These are phyloP conservation scores for Malacosoma neustria DNA, from an alignment of 2,888 invertebrate species.

Conservation along the genomic window DNA sequence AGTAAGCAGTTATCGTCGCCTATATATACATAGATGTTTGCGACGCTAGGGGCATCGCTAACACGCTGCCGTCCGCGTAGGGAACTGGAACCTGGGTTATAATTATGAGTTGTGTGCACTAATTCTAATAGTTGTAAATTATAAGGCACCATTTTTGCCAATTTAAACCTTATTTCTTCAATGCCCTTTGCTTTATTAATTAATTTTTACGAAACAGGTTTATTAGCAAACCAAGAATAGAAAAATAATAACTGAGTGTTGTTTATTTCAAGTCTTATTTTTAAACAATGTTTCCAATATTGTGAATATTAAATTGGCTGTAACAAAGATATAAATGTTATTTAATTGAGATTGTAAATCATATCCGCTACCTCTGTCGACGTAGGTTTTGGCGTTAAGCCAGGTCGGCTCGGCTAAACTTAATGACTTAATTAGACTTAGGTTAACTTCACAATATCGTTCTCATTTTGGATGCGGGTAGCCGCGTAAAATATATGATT, in stretches of 20 bases:
- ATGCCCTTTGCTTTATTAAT: background rate
- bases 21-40: too few relatives aligned
- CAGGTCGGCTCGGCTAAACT: constrained; percentile 37
- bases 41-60: too few relatives aligned
- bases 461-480: constrained; percentile 69
- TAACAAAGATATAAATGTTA: too few relatives aligned
- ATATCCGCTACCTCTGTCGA: constrained; percentile 35
- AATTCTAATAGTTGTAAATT: too few relatives aligned
- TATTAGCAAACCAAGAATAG: background rate
- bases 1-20: too few relatives aligned
- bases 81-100: too few relatives aligned
- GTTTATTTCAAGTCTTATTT: constrained; percentile 22
- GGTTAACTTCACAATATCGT: constrained; percentile 29
- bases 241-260: constrained; percentile 10
- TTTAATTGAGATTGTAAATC: constrained; percentile 19
- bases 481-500: too few relatives aligned
- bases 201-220: background rate
- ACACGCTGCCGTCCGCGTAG: too few relatives aligned
- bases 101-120: too few relatives aligned
- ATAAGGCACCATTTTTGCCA: constrained; percentile 8
- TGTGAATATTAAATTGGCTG: too few relatives aligned
- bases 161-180: constrained; percentile 2
- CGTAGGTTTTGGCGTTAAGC: constrained; percentile 46
- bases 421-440: constrained; percentile 48
- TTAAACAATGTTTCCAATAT: too few relatives aligned